Conservation (phyloP, 1,140 invertebrate genomes). For the Bombyx mandarina region DNA sequence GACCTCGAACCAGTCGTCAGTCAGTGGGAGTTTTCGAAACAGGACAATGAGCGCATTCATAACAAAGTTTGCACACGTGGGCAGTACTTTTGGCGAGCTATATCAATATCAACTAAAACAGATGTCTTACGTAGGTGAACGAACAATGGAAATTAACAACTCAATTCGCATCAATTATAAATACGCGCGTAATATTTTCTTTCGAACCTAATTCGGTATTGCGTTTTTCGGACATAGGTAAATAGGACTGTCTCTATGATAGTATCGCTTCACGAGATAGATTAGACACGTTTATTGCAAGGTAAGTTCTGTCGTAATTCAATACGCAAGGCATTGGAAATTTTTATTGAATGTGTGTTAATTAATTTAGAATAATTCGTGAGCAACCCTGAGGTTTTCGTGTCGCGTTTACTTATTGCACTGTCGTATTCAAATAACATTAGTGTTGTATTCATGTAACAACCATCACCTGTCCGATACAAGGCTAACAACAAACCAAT, state of each 20-base stretch:
- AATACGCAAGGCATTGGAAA: slow-evolving; percentile 9
- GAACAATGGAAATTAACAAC: slow-evolving; percentile 24
- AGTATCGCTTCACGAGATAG: slow-evolving; percentile 15
- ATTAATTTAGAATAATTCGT: neutral
- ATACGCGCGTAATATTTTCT: neutral
- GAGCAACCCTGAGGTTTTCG: slow-evolving; percentile 31
- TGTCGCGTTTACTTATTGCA: slow-evolving; percentile 34
- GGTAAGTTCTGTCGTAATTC: slow-evolving; percentile 10
- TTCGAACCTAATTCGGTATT: neutral
- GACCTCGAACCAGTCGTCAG: no score
- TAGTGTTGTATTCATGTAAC: slow-evolving; percentile 35
- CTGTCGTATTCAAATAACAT: slow-evolving; percentile 46
- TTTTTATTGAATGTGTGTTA: neutral
- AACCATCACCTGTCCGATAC: slow-evolving; percentile 24
- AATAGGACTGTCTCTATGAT: slow-evolving; percentile 3
- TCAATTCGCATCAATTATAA: no score
- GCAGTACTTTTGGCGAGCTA: slow-evolving; percentile 29
- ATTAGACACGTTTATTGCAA: slow-evolving; percentile 19
- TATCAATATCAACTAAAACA: neutral
- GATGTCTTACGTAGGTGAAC: slow-evolving; percentile 18
- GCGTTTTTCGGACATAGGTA: slow-evolving; percentile 2
- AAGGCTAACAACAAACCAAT: slow-evolving; percentile 50
- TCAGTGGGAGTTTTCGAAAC: no score
- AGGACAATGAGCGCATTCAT: slow-evolving; percentile 17
- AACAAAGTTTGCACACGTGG: slow-evolving; percentile 14